Evolutionary conservation across 2,888 invertebrate species (phyloP).

Genomic region (Tineola bisselliella): DNA sequence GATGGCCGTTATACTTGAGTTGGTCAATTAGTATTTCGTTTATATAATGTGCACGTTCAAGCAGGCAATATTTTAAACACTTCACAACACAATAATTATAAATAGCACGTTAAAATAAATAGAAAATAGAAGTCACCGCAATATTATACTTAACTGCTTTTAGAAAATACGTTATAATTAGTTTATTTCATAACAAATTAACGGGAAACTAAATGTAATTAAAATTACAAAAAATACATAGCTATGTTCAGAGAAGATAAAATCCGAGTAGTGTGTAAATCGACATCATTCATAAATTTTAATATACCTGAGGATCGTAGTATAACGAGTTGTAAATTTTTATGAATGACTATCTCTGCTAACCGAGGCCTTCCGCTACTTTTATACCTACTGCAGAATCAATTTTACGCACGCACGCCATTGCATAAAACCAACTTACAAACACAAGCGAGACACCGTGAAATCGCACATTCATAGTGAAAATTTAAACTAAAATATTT

Average conservation of each 20-base stretch:
- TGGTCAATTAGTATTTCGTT: neutral
- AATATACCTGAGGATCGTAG: conserved; percentile 43
- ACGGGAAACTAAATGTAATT: too few species aligned
- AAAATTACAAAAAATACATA: too few species aligned
- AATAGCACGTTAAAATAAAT: too few species aligned
- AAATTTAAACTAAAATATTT: conserved; percentile 21
- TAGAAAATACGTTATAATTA: too few species aligned
- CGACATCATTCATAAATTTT: conserved; percentile 29
- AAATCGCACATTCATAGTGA: conserved; percentile 28
- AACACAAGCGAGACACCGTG: conserved; percentile 36
- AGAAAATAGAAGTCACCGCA: too few species aligned
- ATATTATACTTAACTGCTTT: too few species aligned
- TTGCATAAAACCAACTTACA: conserved; percentile 58
- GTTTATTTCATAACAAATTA: too few species aligned
- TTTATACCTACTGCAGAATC: conserved; percentile 26
- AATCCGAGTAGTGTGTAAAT: neutral
- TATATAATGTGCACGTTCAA: neutral
- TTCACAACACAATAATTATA: too few species aligned
- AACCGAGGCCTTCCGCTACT: neutral
- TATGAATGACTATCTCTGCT: conserved; percentile 33
- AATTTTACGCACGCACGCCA: conserved; percentile 56
- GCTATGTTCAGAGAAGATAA: too few species aligned
- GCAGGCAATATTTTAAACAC: neutral
- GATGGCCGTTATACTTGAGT: neutral
- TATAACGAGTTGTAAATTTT: conserved; percentile 45